Conservation (phyloP, 1,140 invertebrate genomes). For the Harlomillsia oculata region DNA sequence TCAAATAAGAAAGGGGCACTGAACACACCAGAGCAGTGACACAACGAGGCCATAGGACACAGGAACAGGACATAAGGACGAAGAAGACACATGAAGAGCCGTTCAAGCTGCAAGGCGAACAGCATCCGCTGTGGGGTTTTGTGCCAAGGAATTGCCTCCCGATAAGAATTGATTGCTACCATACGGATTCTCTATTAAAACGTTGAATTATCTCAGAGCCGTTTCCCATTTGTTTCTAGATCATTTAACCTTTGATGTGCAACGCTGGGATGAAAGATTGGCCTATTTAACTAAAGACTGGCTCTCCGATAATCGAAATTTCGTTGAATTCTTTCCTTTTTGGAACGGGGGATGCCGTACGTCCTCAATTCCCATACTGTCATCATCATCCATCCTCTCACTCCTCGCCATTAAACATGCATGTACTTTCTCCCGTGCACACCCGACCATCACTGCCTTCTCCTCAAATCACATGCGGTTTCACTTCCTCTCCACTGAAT, state of each 20-base stretch:
- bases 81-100: not conserved
- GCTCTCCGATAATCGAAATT: constrained; percentile 20
- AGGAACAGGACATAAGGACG: not conserved
- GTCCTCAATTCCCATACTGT: not conserved
- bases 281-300: constrained; percentile 25
- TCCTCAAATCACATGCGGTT: too few relatives aligned
- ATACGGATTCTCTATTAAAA: constrained; percentile 24
- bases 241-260: constrained; percentile 26
- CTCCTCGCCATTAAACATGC: not conserved
- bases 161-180: constrained; percentile 26
- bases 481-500: too few relatives aligned
- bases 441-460: too few relatives aligned
- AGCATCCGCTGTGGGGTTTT: constrained; percentile 10
- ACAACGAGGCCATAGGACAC: too few relatives aligned
- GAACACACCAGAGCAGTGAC: too few relatives aligned
- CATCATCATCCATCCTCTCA: not conserved
- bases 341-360: not conserved
- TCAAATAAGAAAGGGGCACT: too few relatives aligned
- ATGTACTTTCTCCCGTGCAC: too few relatives aligned
- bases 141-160: constrained; percentile 15
- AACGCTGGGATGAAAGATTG: constrained; percentile 23
- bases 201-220: constrained; percentile 22
- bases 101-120: not conserved
- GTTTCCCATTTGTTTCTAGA: constrained; percentile 23
- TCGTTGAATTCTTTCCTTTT: constrained; percentile 9